Percentiles rank a stretch among this genome's conserved stretches.
These are phyloP conservation scores for Hypomecis atomaria DNA, from an alignment of 2,888 invertebrate genomes.

Conservation along the genomic window DNA sequence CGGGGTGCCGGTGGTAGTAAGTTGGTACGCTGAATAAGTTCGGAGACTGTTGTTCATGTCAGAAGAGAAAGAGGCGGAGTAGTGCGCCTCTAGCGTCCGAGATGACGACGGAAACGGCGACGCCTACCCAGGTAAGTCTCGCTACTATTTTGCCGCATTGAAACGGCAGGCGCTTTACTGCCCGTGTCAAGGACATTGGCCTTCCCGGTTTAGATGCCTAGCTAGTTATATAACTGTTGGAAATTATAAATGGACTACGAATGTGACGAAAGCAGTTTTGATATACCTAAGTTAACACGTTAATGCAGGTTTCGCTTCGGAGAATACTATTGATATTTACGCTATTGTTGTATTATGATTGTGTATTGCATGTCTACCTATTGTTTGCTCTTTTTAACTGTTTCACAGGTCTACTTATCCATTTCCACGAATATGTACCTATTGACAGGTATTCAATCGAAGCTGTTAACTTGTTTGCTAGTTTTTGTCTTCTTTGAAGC, in stretches of 20 bases:
- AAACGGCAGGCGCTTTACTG: slow-evolving; percentile 50
- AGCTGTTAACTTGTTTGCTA: too few relatives aligned
- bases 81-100: slow-evolving; percentile 68
- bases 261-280: slow-evolving; percentile 14
- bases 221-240: slow-evolving; percentile 54
- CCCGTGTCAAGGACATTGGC: slow-evolving; percentile 65
- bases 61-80: slow-evolving; percentile 71
- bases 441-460: too few relatives aligned
- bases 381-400: too few relatives aligned
- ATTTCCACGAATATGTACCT: too few relatives aligned
- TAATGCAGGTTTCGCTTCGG: too few relatives aligned
- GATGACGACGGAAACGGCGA: slow-evolving; percentile 82
- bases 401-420: too few relatives aligned
- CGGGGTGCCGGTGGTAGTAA: slow-evolving; percentile 58
- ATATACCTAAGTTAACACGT: too few relatives aligned
- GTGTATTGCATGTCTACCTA: too few relatives aligned
- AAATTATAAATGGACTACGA: slow-evolving; percentile 20
- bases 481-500: too few relatives aligned
- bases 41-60: slow-evolving; percentile 77
- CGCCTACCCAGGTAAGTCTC: slow-evolving; percentile 78
- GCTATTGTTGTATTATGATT: too few relatives aligned
- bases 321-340: too few relatives aligned
- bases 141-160: slow-evolving; percentile 57
- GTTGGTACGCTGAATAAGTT: slow-evolving; percentile 71
- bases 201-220: slow-evolving; percentile 51